Conservation (phyloP, 2,888 invertebrate species). For the Xylocampa areola region DNA sequence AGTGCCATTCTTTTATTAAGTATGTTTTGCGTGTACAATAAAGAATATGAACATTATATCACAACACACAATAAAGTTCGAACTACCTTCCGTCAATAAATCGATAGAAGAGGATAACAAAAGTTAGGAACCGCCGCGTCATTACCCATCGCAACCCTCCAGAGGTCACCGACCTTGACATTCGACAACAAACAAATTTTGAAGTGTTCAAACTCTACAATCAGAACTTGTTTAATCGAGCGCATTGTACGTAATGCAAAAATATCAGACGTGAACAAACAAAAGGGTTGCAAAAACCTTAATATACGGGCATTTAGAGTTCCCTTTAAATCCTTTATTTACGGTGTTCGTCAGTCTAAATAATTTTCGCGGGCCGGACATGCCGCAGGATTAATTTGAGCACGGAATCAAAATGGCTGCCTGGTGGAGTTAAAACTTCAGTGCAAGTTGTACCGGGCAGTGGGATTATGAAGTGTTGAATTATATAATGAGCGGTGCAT, state of each 20-base stretch:
- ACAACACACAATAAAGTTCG: neutral
- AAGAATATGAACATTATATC: no score
- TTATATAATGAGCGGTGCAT: slow-evolving; percentile 64
- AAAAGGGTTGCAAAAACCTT: slow-evolving; percentile 79
- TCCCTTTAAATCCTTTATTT: slow-evolving; percentile 80
- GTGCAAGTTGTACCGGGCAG: slow-evolving; percentile 70
- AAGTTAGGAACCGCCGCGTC: slow-evolving; percentile 53
- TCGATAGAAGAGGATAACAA: slow-evolving; percentile 46
- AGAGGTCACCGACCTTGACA: slow-evolving; percentile 75
- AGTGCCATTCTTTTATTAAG: no score
- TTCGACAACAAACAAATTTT: slow-evolving; percentile 64
- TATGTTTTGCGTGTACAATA: no score
- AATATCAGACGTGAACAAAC: slow-evolving; percentile 73
- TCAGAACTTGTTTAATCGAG: slow-evolving; percentile 67
- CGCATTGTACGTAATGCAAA: slow-evolving; percentile 73
- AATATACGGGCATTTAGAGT: slow-evolving; percentile 82
- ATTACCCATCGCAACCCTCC: slow-evolving; percentile 58
- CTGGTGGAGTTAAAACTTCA: slow-evolving; percentile 69
- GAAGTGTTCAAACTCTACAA: slow-evolving; percentile 57
- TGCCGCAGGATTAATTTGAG: slow-evolving; percentile 81
- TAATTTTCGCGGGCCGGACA: slow-evolving; percentile 80
- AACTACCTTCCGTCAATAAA: slow-evolving; percentile 26
- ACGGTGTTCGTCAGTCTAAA: slow-evolving; percentile 80
- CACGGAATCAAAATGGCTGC: slow-evolving; percentile 78
- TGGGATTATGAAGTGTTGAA: slow-evolving; percentile 73